Evolutionary conservation across 2,797 vertebrate species (phyloP).

Genomic region (Vespertilio murinus): DNA sequence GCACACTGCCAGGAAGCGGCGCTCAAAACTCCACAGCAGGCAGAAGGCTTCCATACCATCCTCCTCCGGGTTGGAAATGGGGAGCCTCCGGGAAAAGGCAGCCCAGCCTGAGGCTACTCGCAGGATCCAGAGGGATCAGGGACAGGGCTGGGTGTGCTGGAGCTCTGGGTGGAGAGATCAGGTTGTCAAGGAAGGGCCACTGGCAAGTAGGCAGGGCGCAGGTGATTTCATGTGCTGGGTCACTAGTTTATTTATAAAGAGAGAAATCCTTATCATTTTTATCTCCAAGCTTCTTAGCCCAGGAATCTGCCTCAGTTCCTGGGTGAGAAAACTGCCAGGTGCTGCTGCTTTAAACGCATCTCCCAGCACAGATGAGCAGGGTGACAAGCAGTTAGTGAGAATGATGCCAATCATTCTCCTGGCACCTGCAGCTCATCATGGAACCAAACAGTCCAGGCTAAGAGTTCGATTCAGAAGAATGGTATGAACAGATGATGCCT

Average conservation of each 20-base stretch:
- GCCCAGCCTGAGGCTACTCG: too few species aligned
- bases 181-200: too few species aligned
- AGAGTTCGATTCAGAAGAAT: conserved; percentile 56
- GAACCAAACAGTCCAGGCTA: conserved; percentile 44
- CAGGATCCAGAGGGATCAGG: too few species aligned
- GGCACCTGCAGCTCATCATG: conserved; percentile 69
- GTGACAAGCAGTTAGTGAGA: conserved; percentile 55
- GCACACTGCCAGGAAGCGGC: too few species aligned
- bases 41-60: too few species aligned
- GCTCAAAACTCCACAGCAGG: too few species aligned
- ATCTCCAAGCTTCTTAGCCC: background rate
- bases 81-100: too few species aligned
- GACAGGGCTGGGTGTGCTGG: too few species aligned
- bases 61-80: too few species aligned
- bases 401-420: background rate
- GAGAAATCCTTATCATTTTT: background rate
- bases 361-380: conserved; percentile 49
- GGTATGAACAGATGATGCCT: conserved; percentile 54
- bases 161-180: too few species aligned
- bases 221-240: too few species aligned
- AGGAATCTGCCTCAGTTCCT: background rate
- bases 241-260: background rate
- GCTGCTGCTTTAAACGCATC: background rate
- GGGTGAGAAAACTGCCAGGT: conserved; percentile 37
- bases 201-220: too few species aligned